A percentile compares a stretch with the other conserved stretches of the same genome.
These are phyloP conservation scores for Rana temporaria DNA, from an alignment of 2,113 vertebrate species.

Conservation along the genomic window DNA sequence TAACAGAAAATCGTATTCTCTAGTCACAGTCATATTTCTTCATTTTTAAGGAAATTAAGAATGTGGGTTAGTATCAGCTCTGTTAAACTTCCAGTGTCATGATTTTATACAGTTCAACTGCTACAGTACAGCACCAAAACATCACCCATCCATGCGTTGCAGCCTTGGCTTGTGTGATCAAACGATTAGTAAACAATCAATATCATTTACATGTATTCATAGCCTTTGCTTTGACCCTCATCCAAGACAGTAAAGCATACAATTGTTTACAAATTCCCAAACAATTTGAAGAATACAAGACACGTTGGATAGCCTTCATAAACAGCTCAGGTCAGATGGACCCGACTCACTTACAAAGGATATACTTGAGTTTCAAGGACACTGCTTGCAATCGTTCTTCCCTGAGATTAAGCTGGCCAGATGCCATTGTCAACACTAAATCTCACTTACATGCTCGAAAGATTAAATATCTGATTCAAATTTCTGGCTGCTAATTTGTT, in stretches of 20 bases:
- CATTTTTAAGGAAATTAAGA: too few species aligned
- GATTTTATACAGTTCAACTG: slow-evolving; percentile 1
- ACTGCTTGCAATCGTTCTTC: slow-evolving; percentile 69
- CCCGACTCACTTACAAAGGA: slow-evolving; percentile 57
- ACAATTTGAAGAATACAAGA: slow-evolving; percentile 27
- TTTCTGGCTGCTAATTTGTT: slow-evolving; percentile 80
- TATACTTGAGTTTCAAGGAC: slow-evolving; percentile 68
- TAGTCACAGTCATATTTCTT: too few species aligned
- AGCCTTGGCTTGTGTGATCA: slow-evolving; percentile 23
- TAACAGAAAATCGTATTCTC: too few species aligned
- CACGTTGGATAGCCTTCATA: slow-evolving; percentile 38
- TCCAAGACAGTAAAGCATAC: slow-evolving; percentile 39
- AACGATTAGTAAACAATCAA: slow-evolving; percentile 28
- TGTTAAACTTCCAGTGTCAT: neutral
- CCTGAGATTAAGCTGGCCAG: slow-evolving; percentile 71
- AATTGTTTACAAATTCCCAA: slow-evolving; percentile 38
- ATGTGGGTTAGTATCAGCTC: neutral
- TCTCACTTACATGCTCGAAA: slow-evolving; percentile 77
- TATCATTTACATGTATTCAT: slow-evolving; percentile 38
- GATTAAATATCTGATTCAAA: slow-evolving; percentile 83
- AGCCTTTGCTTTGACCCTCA: slow-evolving; percentile 41
- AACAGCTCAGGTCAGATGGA: slow-evolving; percentile 26
- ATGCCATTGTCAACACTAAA: slow-evolving; percentile 73
- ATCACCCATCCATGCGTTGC: slow-evolving; percentile 4
- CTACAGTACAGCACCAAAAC: slow-evolving; percentile 4